These are phyloP conservation scores for Molossus alvarezi DNA, from an alignment of 2,797 vertebrate genomes.

Conservation along the genomic window DNA sequence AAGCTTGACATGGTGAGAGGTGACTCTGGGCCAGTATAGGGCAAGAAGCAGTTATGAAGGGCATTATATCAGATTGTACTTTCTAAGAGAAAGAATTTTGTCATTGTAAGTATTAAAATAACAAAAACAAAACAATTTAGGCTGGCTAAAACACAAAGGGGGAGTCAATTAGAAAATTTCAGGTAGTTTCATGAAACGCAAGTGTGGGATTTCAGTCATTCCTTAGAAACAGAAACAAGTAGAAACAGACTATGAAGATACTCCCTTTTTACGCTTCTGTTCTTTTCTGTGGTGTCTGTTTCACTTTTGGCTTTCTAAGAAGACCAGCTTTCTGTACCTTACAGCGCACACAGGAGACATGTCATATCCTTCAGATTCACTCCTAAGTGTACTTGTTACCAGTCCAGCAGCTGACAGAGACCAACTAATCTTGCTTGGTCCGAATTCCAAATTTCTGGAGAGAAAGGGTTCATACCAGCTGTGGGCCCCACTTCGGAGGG, in stretches of 20 bases:
- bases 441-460: slow-evolving; percentile 28
- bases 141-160: background rate
- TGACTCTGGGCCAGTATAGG: background rate
- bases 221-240: slow-evolving; percentile 53
- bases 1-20: background rate
- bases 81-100: background rate
- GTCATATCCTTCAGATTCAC: background rate
- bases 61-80: background rate
- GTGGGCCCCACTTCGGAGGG: background rate
- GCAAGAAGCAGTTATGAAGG: background rate
- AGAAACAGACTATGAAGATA: background rate
- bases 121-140: background rate
- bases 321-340: background rate
- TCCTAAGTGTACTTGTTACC: background rate
- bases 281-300: background rate
- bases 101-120: background rate
- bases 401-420: slow-evolving; percentile 1
- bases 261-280: background rate
- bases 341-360: background rate
- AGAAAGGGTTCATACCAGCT: background rate
- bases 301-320: background rate
- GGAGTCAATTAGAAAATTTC: background rate
- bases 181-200: background rate
- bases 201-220: background rate
- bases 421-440: background rate